These are phyloP conservation scores for Dasysyrphus albostriatus DNA, from an alignment of 2,888 invertebrate genomes.

Conservation along the genomic window DNA sequence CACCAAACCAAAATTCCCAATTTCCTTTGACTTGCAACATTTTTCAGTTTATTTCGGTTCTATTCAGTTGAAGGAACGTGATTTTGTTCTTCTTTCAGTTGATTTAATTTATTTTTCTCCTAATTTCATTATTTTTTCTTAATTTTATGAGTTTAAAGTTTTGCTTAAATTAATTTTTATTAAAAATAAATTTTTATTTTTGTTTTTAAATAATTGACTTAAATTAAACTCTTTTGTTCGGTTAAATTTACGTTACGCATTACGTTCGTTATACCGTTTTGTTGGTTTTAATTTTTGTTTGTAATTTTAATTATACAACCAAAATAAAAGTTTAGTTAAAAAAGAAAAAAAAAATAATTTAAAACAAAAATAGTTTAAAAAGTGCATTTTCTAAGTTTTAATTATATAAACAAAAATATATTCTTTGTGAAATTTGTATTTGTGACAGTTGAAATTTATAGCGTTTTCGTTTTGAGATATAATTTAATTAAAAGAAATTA, in stretches of 20 bases:
- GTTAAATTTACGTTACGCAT: slow-evolving; percentile 46
- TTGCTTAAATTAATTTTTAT: background rate
- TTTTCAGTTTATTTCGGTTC: slow-evolving; percentile 84
- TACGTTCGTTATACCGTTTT: slow-evolving; percentile 57
- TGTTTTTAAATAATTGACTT: slow-evolving; percentile 31
- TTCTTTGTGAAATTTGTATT: slow-evolving; percentile 14
- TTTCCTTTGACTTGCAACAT: slow-evolving; percentile 45
- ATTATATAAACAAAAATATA: slow-evolving; percentile 24
- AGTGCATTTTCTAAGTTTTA: slow-evolving; percentile 60
- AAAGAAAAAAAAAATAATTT: background rate
- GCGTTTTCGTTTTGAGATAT: slow-evolving; percentile 18
- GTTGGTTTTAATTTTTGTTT: slow-evolving; percentile 39
- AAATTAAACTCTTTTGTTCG: slow-evolving; percentile 35
- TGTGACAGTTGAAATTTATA: background rate
- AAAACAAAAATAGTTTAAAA: slow-evolving; percentile 26
- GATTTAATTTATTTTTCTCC: slow-evolving; percentile 83
- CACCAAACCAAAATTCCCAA: slow-evolving; percentile 12
- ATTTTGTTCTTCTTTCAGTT: slow-evolving; percentile 83
- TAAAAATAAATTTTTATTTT: slow-evolving; percentile 55
- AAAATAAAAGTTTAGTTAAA: background rate
- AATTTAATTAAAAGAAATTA: slow-evolving; percentile 59
- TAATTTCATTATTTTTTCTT: slow-evolving; percentile 80
- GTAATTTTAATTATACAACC: slow-evolving; percentile 60
- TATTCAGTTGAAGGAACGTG: slow-evolving; percentile 83
- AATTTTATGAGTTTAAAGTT: slow-evolving; percentile 73